These are phyloP conservation scores for Petrocephalus sullivani DNA, from an alignment of 2,797 vertebrate species.

Conservation along the genomic window DNA sequence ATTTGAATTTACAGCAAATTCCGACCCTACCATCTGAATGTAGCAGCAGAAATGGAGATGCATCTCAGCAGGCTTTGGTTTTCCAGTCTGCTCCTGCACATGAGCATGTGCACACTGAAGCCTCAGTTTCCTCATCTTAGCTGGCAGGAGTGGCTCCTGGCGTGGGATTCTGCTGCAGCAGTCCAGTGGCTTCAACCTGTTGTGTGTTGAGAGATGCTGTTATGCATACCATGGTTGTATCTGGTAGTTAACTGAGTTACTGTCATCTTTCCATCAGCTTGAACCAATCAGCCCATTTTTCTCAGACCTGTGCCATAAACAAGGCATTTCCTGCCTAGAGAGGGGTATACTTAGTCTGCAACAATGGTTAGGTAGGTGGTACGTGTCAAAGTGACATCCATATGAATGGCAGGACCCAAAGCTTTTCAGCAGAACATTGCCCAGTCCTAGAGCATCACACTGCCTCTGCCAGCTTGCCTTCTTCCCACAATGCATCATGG, in stretches of 20 bases:
- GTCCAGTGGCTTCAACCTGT: neutral
- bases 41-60: neutral
- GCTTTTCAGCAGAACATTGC: neutral
- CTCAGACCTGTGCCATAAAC: neutral
- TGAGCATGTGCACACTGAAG: neutral
- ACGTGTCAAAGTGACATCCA: neutral
- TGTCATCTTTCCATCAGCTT: neutral
- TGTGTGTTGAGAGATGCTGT: neutral
- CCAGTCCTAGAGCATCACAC: neutral
- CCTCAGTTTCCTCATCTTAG: neutral
- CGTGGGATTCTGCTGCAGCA: neutral
- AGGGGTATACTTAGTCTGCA: neutral
- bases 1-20: neutral
- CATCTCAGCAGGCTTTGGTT: neutral
- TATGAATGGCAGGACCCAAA: neutral
- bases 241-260: neutral
- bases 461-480: neutral
- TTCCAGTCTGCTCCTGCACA: neutral
- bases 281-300: neutral
- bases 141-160: neutral
- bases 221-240: neutral
- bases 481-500: neutral
- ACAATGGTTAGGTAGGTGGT: neutral
- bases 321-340: neutral
- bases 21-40: too few relatives aligned